Evolutionary conservation across 2,113 vertebrate species (phyloP).

Genomic region (Gadus chalcogrammus): DNA sequence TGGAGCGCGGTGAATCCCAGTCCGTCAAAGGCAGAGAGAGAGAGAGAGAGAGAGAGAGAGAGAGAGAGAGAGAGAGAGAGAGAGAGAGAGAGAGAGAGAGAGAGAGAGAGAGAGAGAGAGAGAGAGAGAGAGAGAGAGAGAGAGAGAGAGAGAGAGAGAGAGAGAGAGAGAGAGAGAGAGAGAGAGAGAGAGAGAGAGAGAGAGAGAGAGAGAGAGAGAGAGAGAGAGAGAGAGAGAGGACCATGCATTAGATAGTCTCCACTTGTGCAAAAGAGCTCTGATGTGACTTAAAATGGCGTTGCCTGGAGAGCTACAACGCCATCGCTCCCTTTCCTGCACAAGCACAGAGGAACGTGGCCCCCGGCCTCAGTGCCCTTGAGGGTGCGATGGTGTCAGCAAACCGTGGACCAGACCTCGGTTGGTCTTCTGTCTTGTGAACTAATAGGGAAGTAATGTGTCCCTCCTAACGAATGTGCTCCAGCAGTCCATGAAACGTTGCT

Average conservation of each 20-base stretch:
- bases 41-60: not conserved
- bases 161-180: slow-evolving; percentile 1
- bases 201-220: slow-evolving; percentile 5
- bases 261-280: too few relatives aligned
- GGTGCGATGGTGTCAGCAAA: slow-evolving; percentile 12
- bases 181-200: slow-evolving; percentile 6
- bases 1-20: too few relatives aligned
- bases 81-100: not conserved
- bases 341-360: slow-evolving; percentile 25
- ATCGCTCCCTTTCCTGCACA: slow-evolving; percentile 13
- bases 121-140: not conserved
- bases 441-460: slow-evolving; percentile 3
- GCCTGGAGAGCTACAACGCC: too few relatives aligned
- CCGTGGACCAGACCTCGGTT: slow-evolving; percentile 16
- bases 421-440: slow-evolving; percentile 46
- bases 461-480: slow-evolving; percentile 41
- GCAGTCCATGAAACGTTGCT: slow-evolving; percentile 3
- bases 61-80: not conserved
- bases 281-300: too few relatives aligned
- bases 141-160: not conserved
- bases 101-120: not conserved
- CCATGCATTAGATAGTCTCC: too few relatives aligned
- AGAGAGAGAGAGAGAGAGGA: not conserved
- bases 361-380: slow-evolving; percentile 48
- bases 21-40: not conserved